Evolutionary conservation across 2,888 invertebrate species (phyloP), one percentile per base, ranked within the genome.

Genomic region (Lithosia quadra): DNA sequence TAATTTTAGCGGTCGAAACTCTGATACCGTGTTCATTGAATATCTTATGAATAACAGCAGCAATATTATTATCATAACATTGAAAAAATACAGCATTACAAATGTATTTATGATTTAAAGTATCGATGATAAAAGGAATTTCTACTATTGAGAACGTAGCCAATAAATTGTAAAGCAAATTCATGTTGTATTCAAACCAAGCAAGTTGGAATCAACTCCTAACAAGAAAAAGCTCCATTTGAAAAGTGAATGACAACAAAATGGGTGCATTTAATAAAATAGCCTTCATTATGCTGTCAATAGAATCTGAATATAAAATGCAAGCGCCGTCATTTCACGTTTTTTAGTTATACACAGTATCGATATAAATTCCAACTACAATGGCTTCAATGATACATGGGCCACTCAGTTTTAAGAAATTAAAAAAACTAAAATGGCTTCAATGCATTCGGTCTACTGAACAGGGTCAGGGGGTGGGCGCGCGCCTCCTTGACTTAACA

Each of bases 51-150:
- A 83, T 75, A 56, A 43, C 34, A 60, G 87, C 65, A 58, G 68
- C 67, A 39, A 81, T 70, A 65, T 81, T 68, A 36, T 71, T 53
- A 56, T 81, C 73, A 64, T 84, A 74, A 73, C 93, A 94, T 71
- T 90, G 80, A 66, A 89, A 81, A 66, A 90, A 65, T 21, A 91
- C 72, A 2, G 77, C 87, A 81, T 88, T 81, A 43, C 85, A 77
- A 22, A 93, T 84, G 74, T 85, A 80, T 82, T 92, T 93, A 55
- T 83, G 65, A 67, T 88, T 90, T 28, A 94, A 86, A 65, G 92
- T 76, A 75, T 92, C 88, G 49, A 85, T 80, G 13, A 90, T 56
- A 22, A 87, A 71, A 18, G 73, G 72, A 69, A 87, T 68, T 65
- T 86, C 81, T 60, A 77, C 57, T 71, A 78, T 56, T 1, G 82